Conservation (phyloP, 2,797 vertebrate species). For the Columba guinea region DNA sequence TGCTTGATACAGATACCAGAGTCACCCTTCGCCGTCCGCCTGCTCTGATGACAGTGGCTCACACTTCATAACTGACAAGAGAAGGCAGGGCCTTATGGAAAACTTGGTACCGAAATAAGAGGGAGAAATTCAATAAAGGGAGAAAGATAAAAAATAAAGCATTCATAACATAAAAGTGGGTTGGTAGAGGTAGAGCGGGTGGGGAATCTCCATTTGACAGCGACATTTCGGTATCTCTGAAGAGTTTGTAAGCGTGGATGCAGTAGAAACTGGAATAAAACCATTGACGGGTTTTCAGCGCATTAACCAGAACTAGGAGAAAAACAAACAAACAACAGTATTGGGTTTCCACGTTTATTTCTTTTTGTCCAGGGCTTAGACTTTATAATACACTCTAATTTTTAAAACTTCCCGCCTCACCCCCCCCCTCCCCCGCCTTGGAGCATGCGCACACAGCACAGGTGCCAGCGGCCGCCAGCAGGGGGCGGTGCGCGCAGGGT, state of each 20-base stretch:
- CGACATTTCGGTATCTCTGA: neutral
- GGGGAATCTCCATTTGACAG: slow-evolving; percentile 56
- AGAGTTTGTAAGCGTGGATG: neutral
- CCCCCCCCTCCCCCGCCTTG: too few species aligned
- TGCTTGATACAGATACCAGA: too few species aligned
- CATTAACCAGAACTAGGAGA: too few species aligned
- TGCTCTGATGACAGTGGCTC: neutral
- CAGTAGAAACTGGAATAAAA: neutral
- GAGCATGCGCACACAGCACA: too few species aligned
- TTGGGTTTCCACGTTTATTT: too few species aligned
- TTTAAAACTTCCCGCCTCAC: too few species aligned
- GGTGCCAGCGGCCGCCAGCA: neutral
- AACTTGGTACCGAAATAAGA: slow-evolving; percentile 79
- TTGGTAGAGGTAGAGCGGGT: neutral
- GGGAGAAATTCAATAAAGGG: neutral
- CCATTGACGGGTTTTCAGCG: too few species aligned
- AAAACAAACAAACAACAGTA: too few species aligned
- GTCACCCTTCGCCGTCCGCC: neutral
- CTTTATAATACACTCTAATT: too few species aligned
- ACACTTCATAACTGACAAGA: slow-evolving; percentile 73
- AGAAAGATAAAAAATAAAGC: neutral
- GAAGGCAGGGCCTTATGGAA: slow-evolving; percentile 76
- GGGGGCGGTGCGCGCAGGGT: neutral
- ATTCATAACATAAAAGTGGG: neutral
- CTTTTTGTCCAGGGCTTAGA: too few species aligned